phyloP scores from a whole-genome alignment of 1,140 invertebrate genomes.

The Hycleus cichorii region DNA sequence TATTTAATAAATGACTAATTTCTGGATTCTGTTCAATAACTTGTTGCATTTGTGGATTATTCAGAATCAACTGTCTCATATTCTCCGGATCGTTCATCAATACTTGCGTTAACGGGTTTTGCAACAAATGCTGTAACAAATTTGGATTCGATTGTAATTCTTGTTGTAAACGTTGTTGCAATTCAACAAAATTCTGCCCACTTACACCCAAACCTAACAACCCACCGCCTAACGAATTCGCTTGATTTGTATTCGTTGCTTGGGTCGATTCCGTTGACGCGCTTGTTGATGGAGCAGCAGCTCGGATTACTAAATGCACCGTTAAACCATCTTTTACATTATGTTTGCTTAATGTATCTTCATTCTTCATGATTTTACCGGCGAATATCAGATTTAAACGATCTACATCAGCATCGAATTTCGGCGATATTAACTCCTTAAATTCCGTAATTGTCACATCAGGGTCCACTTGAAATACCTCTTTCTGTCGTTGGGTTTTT shows the following conservation, averaged over 20 bases:
- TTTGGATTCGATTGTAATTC: conserved; percentile 88
- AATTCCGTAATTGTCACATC: conserved; percentile 84
- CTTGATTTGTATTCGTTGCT: conserved; percentile 48
- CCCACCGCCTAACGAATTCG: conserved; percentile 71
- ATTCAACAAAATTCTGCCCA: conserved; percentile 78
- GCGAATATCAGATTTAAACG: conserved; percentile 95
- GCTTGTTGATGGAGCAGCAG: conserved; percentile 49
- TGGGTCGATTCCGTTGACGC: conserved; percentile 38
- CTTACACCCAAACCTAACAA: conserved; percentile 70
- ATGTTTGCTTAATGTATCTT: conserved; percentile 77
- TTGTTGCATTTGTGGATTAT: conserved; percentile 96
- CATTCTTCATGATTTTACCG: conserved; percentile 97
- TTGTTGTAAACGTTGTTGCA: conserved; percentile 83
- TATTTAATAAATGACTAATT: conserved; percentile 96
- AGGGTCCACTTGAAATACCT: conserved; percentile 74
- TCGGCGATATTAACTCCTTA: conserved; percentile 75
- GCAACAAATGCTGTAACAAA: conserved; percentile 82
- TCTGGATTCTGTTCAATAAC: conserved; percentile 95
- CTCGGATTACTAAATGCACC: conserved; percentile 91
- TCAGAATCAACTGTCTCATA: conserved; percentile 82
- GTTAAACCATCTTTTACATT: conserved; percentile 92
- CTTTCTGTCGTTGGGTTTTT: conserved; percentile 91
- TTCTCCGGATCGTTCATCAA: conserved; percentile 95
- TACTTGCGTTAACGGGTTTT: conserved; percentile 91
- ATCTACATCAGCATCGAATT: conserved; percentile 79